Evolutionary conservation across 1,140 invertebrate genomes (phyloP).

Genomic region (Drosophila virilis): DNA sequence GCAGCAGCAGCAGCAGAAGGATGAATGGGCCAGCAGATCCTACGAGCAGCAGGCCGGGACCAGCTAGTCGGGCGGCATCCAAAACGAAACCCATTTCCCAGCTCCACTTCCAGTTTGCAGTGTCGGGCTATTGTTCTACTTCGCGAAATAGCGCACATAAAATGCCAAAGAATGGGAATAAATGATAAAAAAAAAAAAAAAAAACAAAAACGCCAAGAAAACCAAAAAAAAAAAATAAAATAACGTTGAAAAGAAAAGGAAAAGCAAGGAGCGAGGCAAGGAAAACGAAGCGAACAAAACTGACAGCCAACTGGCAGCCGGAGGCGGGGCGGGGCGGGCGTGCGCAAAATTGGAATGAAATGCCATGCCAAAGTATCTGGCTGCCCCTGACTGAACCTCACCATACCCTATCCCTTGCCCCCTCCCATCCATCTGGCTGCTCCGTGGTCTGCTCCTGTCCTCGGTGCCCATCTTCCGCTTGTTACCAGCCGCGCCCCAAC

Average conservation of each 20-base stretch:
- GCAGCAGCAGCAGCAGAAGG: constrained; percentile 18
- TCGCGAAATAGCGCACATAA: constrained; percentile 80
- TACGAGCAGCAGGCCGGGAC: neutral
- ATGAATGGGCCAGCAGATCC: constrained; percentile 13
- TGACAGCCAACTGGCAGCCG: constrained; percentile 73
- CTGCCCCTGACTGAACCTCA: constrained; percentile 1
- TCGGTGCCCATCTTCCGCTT: neutral
- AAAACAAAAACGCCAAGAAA: constrained; percentile 15
- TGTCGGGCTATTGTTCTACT: constrained; percentile 72
- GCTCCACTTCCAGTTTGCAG: constrained; percentile 12
- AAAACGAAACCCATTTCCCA: constrained; percentile 1
- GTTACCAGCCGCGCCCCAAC: constrained; percentile 44
- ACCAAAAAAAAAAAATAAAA: constrained; percentile 13
- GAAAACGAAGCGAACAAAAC: constrained; percentile 53
- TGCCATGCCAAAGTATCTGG: constrained; percentile 49
- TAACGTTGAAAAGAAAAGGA: neutral
- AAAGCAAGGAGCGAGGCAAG: constrained; percentile 7
- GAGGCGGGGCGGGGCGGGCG: constrained; percentile 7
- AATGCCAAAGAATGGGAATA: constrained; percentile 57
- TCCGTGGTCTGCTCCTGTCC: too few species aligned
- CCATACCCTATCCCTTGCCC: neutral
- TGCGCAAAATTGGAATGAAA: constrained; percentile 64
- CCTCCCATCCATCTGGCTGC: neutral
- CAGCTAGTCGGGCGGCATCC: neutral
- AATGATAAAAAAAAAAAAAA: constrained; percentile 39